These are phyloP conservation scores for Drosophila lacteicornis DNA, from an alignment of 1,140 invertebrate genomes.

Conservation along the genomic window DNA sequence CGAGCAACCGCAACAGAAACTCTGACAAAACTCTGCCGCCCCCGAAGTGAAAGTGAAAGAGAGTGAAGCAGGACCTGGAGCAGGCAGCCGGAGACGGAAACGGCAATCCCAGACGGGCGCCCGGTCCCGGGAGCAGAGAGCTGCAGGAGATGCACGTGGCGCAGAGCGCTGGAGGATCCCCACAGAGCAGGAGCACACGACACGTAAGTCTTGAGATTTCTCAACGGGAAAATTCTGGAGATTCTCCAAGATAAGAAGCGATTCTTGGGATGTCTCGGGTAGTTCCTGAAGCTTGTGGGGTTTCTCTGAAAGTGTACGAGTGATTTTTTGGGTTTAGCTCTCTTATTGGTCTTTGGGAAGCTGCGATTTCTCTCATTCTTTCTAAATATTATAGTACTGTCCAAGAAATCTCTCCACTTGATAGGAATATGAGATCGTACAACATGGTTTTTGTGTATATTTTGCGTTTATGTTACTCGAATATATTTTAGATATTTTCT, in stretches of 20 bases:
- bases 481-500: too few species aligned
- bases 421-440: too few species aligned
- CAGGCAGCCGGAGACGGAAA: conserved; percentile 4
- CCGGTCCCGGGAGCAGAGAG: neutral
- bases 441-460: too few species aligned
- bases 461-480: too few species aligned
- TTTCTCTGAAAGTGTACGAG: too few species aligned
- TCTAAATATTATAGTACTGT: too few species aligned
- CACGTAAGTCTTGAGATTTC: conserved; percentile 17
- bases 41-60: conserved; percentile 35
- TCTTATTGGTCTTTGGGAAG: too few species aligned
- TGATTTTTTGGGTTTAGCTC: too few species aligned
- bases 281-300: neutral
- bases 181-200: neutral
- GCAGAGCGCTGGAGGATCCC: neutral
- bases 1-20: conserved; percentile 46
- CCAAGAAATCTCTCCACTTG: too few species aligned
- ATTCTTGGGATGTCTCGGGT: neutral
- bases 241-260: neutral
- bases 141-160: conserved; percentile 21
- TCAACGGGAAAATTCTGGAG: neutral
- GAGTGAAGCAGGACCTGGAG: conserved; percentile 11
- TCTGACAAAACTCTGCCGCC: conserved; percentile 1
- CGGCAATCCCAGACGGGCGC: neutral
- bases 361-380: too few species aligned